Evolutionary conservation across 2,797 vertebrate genomes (phyloP).

Genomic region (Pseudocheirus occidentalis): DNA sequence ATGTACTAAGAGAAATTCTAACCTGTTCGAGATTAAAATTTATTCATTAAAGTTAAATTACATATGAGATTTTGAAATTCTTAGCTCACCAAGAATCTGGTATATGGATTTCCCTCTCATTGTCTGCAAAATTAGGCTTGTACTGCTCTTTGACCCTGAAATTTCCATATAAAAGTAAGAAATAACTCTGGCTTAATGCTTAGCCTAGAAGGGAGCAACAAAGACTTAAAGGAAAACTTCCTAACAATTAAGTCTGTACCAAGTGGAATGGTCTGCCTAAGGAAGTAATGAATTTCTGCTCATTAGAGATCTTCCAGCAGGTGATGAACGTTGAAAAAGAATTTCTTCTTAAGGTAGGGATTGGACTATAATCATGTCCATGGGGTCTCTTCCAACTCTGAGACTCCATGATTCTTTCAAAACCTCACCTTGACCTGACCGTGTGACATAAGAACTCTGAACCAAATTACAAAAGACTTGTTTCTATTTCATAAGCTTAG

Average conservation of each 20-base stretch:
- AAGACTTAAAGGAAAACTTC: not conserved
- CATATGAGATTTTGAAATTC: not conserved
- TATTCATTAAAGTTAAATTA: not conserved
- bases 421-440: not conserved
- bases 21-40: not conserved
- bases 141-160: conserved; percentile 22
- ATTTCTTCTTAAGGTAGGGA: not conserved
- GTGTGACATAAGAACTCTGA: not conserved
- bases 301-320: not conserved
- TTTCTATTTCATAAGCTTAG: conserved; percentile 18
- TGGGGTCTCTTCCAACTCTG: not conserved
- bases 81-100: not conserved
- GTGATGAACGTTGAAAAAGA: not conserved
- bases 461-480: not conserved
- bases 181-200: conserved; percentile 7
- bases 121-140: conserved; percentile 28
- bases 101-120: not conserved
- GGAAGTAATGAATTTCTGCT: not conserved
- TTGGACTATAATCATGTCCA: not conserved
- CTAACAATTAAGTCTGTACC: not conserved
- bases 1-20: not conserved
- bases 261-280: not conserved
- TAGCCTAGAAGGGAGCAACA: not conserved
- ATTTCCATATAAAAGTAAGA: conserved; percentile 19
- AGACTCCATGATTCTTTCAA: conserved; percentile 13